Evolutionary conservation across 2,113 vertebrate genomes (phyloP).

Genomic region (Phoxinus phoxinus): DNA sequence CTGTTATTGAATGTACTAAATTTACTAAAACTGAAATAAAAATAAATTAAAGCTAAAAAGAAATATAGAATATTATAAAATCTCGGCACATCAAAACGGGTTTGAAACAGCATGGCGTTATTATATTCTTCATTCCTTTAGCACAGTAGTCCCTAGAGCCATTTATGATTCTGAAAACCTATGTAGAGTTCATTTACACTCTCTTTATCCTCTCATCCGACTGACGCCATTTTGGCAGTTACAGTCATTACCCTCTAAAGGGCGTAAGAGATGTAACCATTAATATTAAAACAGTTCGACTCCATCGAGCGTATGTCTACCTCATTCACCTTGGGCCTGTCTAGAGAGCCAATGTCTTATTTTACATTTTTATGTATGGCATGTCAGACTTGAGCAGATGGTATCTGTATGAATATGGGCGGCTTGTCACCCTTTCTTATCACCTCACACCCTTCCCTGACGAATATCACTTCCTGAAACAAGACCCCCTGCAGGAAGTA

Average conservation of each 20-base stretch:
- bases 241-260: constrained; percentile 49
- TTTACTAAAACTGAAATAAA: too few relatives aligned
- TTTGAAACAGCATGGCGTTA: background rate
- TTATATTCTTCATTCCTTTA: background rate
- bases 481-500: constrained; percentile 41
- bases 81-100: too few relatives aligned
- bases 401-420: constrained; percentile 53
- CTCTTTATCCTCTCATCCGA: constrained; percentile 39
- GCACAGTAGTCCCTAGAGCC: background rate
- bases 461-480: constrained; percentile 44
- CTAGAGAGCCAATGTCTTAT: constrained; percentile 38
- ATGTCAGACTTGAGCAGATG: constrained; percentile 58
- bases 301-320: constrained; percentile 51
- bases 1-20: too few relatives aligned
- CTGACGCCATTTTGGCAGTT: constrained; percentile 48
- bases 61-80: too few relatives aligned
- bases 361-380: constrained; percentile 54
- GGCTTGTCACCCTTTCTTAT: constrained; percentile 47
- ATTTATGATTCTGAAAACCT: constrained; percentile 5
- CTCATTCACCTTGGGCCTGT: constrained; percentile 56
- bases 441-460: constrained; percentile 47
- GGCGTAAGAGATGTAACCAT: constrained; percentile 43
- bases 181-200: background rate
- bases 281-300: constrained; percentile 56
- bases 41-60: too few relatives aligned